Base-by-base conservation (phyloP, 2,113 vertebrate species). In the Calidris pygmaea region DNA sequence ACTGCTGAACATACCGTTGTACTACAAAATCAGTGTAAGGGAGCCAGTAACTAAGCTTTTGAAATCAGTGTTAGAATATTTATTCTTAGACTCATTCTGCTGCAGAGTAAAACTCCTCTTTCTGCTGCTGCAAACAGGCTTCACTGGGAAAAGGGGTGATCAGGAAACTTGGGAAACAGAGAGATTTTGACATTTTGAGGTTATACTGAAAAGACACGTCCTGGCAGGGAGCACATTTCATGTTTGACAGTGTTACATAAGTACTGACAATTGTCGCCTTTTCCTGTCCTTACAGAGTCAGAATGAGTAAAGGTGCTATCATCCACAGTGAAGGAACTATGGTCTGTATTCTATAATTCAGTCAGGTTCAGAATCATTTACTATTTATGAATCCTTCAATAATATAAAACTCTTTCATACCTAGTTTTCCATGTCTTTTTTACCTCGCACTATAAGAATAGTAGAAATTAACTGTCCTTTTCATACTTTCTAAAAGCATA, bases 171-270 rank as follows among this genome's bases (percentile, higher is more conserved):
- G 53, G 66, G 16, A 85, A 89, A 84, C 65, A 74, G 77, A 94
- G 63, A 78, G 82, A 71, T 78, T 90, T 95, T 97, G 97, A 97
- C 85, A 24, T 96, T 97, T 98, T 97, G 97, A 97, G 95, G 95
- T 97, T 97, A 97, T 97, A 95, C 66, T 85, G 90, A 94, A 95
- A 93, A 62, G 80, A 91, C 47, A 29, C 43, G 87, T 95, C 86
- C 93, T 93, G 93, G 79, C 89, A 88, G 80, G 93, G 76, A 96
- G 48, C 12, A 21, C 73, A 90, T 97, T 86, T 96, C 80, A 58
- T 24, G n/a, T 92, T 94, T 96, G 59, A 90, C 24, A 87, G 87
- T 96, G 73, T 80, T 88, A 74, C 92, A 83, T 77, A 96, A 93
- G 79, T 87, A 75, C 45, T 90, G 84, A 87, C 82, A 90, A 85